Conservation (phyloP, 2,888 invertebrate species). For the Macrophya alboannulata region DNA sequence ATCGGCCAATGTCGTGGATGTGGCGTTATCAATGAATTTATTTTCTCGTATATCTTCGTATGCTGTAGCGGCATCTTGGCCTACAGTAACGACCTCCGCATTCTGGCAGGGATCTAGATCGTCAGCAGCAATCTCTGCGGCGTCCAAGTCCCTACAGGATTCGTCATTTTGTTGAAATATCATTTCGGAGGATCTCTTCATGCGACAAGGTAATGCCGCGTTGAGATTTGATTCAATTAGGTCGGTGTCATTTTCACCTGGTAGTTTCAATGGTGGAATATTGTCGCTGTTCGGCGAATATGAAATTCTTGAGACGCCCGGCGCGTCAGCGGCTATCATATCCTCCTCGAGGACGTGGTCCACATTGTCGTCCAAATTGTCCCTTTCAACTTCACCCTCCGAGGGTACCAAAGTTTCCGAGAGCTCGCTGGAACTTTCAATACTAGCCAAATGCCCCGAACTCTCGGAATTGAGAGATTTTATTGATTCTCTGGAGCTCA, state of each 20-base stretch:
- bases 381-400: slow-evolving; percentile 87
- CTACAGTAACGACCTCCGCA: slow-evolving; percentile 65
- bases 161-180: slow-evolving; percentile 88
- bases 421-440: slow-evolving; percentile 92
- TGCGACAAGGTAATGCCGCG: slow-evolving; percentile 82
- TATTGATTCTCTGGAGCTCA: slow-evolving; percentile 95
- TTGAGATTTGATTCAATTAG: slow-evolving; percentile 81
- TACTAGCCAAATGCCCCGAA: slow-evolving; percentile 93
- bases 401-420: slow-evolving; percentile 97
- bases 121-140: slow-evolving; percentile 1
- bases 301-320: slow-evolving; percentile 65
- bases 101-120: slow-evolving; percentile 71
- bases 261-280: slow-evolving; percentile 48
- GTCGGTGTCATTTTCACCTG: slow-evolving; percentile 76
- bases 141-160: slow-evolving; percentile 78
- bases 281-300: slow-evolving; percentile 70
- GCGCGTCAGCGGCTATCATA: slow-evolving; percentile 67
- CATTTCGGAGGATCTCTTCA: slow-evolving; percentile 96
- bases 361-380: slow-evolving; percentile 82
- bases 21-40: slow-evolving; percentile 72
- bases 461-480: slow-evolving; percentile 94
- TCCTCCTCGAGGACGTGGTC: slow-evolving; percentile 79
- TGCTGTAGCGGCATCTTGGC: slow-evolving; percentile 30
- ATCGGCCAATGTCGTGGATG: slow-evolving; percentile 78
- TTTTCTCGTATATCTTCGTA: slow-evolving; percentile 56